These are phyloP conservation scores for Drosophila jambulina DNA, from an alignment of 1,140 invertebrate genomes.

Conservation along the genomic window DNA sequence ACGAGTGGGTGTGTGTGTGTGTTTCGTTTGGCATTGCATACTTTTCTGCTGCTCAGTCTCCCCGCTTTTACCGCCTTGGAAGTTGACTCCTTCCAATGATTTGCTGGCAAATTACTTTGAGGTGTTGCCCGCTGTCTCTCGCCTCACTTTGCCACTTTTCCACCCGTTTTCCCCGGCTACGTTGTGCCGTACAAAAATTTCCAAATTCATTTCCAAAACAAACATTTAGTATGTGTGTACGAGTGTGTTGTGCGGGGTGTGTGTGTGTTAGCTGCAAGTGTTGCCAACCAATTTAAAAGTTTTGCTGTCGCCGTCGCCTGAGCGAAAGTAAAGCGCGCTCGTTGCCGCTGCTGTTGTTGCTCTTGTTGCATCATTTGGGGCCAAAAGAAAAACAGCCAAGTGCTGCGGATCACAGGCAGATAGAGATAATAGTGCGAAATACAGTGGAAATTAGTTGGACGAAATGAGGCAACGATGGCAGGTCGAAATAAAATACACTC, in stretches of 20 bases:
- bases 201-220: slow-evolving; percentile 84
- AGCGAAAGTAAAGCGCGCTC: slow-evolving; percentile 72
- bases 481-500: too few relatives aligned
- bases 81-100: slow-evolving; percentile 71
- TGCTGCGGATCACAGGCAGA: slow-evolving; percentile 41
- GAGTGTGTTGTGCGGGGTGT: slow-evolving; percentile 8
- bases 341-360: slow-evolving; percentile 52
- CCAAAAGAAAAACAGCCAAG: slow-evolving; percentile 69
- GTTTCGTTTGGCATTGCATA: slow-evolving; percentile 75
- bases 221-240: slow-evolving; percentile 66
- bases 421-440: slow-evolving; percentile 39
- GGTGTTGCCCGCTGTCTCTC: slow-evolving; percentile 65
- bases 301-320: slow-evolving; percentile 67
- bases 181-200: slow-evolving; percentile 61
- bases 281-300: slow-evolving; percentile 84
- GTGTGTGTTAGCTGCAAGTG: slow-evolving; percentile 59
- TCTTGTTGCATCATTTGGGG: slow-evolving; percentile 68
- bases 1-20: slow-evolving; percentile 7
- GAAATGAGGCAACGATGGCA: too few relatives aligned
- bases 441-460: slow-evolving; percentile 33
- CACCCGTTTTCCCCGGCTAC: not conserved
- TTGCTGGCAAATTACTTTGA: slow-evolving; percentile 82
- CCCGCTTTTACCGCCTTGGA: slow-evolving; percentile 14
- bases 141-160: slow-evolving; percentile 52
- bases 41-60: slow-evolving; percentile 61